A percentile compares a stretch with the other conserved stretches of the same genome.
Conservation (phyloP, 2,797 vertebrate genomes). For the Botia almorhae region DNA sequence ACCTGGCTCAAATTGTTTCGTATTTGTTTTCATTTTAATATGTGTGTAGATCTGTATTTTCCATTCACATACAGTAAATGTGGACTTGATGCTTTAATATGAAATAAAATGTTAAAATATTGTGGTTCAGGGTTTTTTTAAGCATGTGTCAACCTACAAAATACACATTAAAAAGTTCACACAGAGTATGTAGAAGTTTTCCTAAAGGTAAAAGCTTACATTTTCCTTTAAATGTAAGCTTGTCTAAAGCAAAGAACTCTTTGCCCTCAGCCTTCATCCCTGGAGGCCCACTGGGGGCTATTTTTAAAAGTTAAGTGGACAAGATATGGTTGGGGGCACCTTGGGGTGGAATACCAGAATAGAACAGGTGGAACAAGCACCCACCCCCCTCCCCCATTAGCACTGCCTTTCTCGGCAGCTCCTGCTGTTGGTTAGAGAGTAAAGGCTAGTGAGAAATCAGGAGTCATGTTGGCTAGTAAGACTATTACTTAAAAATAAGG, state of each 20-base stretch:
- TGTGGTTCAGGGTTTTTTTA: neutral
- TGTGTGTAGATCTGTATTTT: constrained; percentile 6
- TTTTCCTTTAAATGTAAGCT: constrained; percentile 61
- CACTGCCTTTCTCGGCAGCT: constrained; percentile 69
- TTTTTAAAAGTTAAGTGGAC: constrained; percentile 75
- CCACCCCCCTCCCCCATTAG: constrained; percentile 44
- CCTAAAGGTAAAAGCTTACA: no score
- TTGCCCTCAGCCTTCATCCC: constrained; percentile 65
- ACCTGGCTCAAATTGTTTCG: neutral
- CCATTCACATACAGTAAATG: neutral
- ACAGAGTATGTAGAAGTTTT: neutral
- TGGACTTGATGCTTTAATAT: constrained; percentile 1
- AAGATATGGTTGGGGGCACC: constrained; percentile 68
- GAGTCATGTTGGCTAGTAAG: constrained; percentile 55
- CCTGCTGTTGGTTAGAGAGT: constrained; percentile 48
- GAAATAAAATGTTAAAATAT: neutral
- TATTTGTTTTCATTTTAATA: no score
- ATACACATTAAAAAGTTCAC: neutral
- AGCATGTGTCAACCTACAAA: constrained; percentile 62
- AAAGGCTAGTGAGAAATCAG: constrained; percentile 21
- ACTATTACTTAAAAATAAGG: constrained; percentile 65
- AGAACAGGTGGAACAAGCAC: constrained; percentile 61
- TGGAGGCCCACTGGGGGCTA: constrained; percentile 67
- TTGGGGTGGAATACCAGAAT: constrained; percentile 70
- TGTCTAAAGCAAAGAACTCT: constrained; percentile 42